Conservation (phyloP, 2,113 vertebrate species). For the Podocnemis expansa region DNA sequence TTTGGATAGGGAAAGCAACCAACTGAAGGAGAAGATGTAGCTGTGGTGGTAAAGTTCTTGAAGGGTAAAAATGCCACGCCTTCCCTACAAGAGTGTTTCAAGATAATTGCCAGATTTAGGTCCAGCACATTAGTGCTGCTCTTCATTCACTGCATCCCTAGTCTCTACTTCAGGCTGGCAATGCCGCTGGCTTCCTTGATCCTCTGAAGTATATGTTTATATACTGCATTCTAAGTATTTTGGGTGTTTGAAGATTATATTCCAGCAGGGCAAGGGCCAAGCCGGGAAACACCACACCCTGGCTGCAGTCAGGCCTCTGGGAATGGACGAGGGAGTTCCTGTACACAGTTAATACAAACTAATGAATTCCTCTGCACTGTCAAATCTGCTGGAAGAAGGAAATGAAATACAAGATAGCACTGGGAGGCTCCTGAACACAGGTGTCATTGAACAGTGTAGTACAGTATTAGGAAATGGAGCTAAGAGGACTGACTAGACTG, state of each 20-base stretch:
- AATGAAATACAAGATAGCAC: constrained; percentile 38
- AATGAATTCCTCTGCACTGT: background rate
- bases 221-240: background rate
- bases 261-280: background rate
- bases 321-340: background rate
- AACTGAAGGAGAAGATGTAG: too few relatives aligned
- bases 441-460: background rate
- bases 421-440: background rate
- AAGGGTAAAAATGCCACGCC: background rate
- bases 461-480: background rate
- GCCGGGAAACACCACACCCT: background rate
- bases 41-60: too few relatives aligned
- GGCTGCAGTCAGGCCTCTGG: background rate
- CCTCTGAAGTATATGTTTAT: background rate
- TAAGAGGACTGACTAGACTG: background rate
- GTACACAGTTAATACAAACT: background rate
- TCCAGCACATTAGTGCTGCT: background rate
- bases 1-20: too few relatives aligned
- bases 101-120: background rate
- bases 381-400: background rate
- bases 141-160: background rate
- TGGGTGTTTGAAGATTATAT: background rate
- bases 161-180: background rate
- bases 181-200: background rate
- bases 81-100: background rate